phyloP scores from a whole-genome alignment of 64 coral and sea anemone genomes.

The Platygyra sinensis region DNA sequence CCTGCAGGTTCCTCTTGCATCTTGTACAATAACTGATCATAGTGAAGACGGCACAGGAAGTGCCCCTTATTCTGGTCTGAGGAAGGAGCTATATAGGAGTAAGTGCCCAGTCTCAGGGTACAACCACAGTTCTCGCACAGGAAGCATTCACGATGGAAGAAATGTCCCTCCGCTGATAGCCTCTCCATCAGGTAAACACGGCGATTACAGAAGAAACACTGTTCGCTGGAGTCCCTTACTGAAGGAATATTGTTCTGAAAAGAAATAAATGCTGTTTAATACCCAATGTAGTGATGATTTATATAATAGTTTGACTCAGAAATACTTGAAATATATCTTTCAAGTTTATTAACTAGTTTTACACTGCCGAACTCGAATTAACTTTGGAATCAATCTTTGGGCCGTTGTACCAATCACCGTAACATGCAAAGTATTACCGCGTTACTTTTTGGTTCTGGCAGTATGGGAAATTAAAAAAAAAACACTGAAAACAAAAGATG shows the following conservation, averaged over 20 bases:
- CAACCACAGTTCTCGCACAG: conserved; percentile 86
- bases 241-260: conserved; percentile 47
- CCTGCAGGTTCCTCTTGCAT: conserved; percentile 42
- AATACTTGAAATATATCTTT: no score
- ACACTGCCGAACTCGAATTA: no score
- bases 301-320: no score
- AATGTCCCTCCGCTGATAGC: conserved; percentile 92
- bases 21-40: conserved; percentile 72
- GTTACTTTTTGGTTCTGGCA: no score
- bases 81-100: conserved; percentile 72
- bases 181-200: conserved; percentile 91
- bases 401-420: no score
- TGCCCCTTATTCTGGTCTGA: conserved; percentile 45
- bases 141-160: conserved; percentile 98
- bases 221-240: conserved; percentile 78
- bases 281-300: not conserved
- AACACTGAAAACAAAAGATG: no score
- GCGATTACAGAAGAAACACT: conserved; percentile 90
- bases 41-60: conserved; percentile 67
- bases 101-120: conserved; percentile 83
- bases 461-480: no score
- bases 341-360: no score
- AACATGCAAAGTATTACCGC: no score
- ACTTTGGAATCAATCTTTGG: no score
- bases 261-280: not conserved